A percentile compares a stretch with the other conserved stretches of the same genome.
Evolutionary conservation across 64 coral and sea anemone species (phyloP).

Genomic region (Stylophora pistillata): DNA sequence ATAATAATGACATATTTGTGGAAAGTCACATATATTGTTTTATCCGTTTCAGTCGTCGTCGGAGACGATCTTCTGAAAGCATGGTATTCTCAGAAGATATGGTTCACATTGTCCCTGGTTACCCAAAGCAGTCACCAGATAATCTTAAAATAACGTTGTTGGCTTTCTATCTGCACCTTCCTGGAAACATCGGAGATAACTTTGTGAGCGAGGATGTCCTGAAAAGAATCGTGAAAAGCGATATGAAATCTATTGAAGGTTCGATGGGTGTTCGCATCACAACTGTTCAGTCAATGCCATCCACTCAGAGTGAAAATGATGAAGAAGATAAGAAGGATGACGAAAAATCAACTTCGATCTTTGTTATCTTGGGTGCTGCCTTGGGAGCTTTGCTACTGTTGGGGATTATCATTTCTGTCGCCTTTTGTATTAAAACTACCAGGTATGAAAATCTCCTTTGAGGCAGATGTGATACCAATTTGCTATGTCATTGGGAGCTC

Average conservation of each 20-base stretch:
- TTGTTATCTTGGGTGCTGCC: not conserved
- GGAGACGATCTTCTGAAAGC: not conserved
- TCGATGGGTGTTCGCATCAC: not conserved
- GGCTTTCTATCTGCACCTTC: constrained; percentile 13
- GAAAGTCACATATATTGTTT: not conserved
- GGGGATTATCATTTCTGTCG: not conserved
- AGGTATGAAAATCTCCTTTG: not conserved
- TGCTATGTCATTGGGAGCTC: not conserved
- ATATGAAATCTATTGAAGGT: not conserved
- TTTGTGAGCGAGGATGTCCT: not conserved
- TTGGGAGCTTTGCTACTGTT: not conserved
- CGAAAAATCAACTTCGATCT: not conserved
- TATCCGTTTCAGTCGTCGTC: not conserved
- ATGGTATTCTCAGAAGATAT: not conserved
- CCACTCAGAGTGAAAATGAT: not conserved
- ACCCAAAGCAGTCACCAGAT: constrained; percentile 7
- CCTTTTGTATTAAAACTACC: not conserved
- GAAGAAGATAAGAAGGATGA: not conserved
- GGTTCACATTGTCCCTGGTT: constrained; percentile 34
- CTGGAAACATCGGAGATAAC: not conserved
- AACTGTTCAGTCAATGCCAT: not conserved
- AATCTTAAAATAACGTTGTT: not conserved
- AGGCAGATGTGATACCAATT: no score
- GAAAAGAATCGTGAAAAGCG: not conserved
- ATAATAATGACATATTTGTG: not conserved